These are phyloP conservation scores for Chiloscyllium plagiosum DNA, from an alignment of 2,113 vertebrate genomes.

Conservation along the genomic window DNA sequence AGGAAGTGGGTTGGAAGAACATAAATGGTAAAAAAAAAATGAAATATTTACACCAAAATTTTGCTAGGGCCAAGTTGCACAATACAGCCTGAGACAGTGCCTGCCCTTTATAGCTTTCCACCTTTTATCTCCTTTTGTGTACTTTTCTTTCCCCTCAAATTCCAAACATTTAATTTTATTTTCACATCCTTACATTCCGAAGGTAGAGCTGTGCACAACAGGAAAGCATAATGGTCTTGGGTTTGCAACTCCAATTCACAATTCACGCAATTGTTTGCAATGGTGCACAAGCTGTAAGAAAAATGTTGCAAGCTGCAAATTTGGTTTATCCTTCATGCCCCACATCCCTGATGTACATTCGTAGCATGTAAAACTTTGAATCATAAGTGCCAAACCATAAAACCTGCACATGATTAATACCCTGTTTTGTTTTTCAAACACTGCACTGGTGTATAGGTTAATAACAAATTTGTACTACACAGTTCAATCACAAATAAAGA, in stretches of 20 bases:
- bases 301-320: background rate
- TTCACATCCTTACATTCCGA: background rate
- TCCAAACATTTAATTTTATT: background rate
- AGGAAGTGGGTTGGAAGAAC: slow-evolving; percentile 10
- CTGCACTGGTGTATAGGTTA: background rate
- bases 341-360: background rate
- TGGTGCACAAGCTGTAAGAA: background rate
- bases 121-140: background rate
- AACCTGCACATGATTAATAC: background rate
- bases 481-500: background rate
- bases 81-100: background rate
- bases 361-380: background rate
- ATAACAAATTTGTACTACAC: background rate
- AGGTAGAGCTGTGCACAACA: background rate
- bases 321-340: background rate
- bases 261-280: background rate
- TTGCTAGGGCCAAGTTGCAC: background rate
- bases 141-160: background rate
- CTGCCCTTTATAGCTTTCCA: background rate
- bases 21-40: background rate
- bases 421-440: background rate
- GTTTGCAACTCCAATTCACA: background rate
- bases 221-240: background rate
- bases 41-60: background rate
- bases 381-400: background rate